Evolutionary conservation across 2,797 vertebrate species (phyloP), one percentile per base, ranked within the genome.

Genomic region (Acipenser ruthenus): DNA sequence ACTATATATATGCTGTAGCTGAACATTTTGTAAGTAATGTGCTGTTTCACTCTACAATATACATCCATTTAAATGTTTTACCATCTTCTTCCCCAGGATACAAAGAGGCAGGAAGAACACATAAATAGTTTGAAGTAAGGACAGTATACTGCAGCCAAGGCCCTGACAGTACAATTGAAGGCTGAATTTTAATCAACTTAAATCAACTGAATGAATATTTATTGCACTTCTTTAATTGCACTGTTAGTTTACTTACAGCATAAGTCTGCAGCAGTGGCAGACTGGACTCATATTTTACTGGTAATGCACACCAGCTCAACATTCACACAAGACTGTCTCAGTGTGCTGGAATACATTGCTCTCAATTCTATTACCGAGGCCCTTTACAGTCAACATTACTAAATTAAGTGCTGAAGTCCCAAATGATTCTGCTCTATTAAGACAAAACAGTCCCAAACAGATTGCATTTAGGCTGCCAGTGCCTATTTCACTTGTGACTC

Each of bases 341-440:
- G 69, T 72, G 74, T 76, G 64, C 51, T 68, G 62, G 71, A 77
- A 68, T 68, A 76, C 77, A 69, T 72, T 71, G 81, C 70, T 80
- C 69, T 64, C 76, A 50, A 67, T 79, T 78, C 77, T 72, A 74
- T 81, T 77, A 76, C 61, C 12, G 37, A 51, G 18, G 9, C 60
- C 58, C 80, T 80, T 84, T 86, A 84, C 70, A 80, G 79, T 79
- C 78, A 82, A 73, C 69, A 62, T 62, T 62, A 73, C 67, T 71
- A 82, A 79, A 83, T 83, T 71, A 83, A 80, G 67, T 69, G 73
- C 69, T 81, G 72, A 78, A 77, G 74, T 75, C 83, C 73, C 74
- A 69, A 83, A 81, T 75, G 75, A 87, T 87, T 85, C 83, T 84
- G 76, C 77, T 79, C 77, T 83, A 85, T 89, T 88, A 89, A 86